A percentile compares a stretch with the other conserved stretches of the same genome.
Conservation (phyloP, 2,888 invertebrate genomes). For the Drosophila monieri region DNA sequence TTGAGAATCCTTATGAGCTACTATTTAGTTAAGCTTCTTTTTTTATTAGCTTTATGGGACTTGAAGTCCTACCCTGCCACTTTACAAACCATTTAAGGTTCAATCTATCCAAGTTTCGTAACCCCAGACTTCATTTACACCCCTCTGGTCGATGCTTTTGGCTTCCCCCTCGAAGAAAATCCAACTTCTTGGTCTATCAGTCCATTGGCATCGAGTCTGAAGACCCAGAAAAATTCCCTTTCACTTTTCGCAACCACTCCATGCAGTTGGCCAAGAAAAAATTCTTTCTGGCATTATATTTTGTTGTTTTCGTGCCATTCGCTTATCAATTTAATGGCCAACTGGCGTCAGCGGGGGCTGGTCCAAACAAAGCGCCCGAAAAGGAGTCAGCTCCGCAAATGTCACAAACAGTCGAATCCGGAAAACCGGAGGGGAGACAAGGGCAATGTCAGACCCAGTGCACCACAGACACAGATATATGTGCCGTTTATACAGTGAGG, state of each 20-base stretch:
- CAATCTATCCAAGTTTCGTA: background rate
- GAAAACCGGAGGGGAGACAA: slow-evolving; percentile 11
- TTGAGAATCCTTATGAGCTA: background rate
- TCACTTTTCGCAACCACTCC: slow-evolving; percentile 36
- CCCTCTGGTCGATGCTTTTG: background rate
- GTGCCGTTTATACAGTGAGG: slow-evolving; percentile 12
- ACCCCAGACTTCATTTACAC: slow-evolving; percentile 1
- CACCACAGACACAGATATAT: slow-evolving; percentile 38
- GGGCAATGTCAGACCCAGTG: slow-evolving; percentile 47
- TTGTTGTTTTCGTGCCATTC: slow-evolving; percentile 27
- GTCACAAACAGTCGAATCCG: slow-evolving; percentile 58
- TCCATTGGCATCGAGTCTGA: slow-evolving; percentile 54
- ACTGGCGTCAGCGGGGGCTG: slow-evolving; percentile 71
- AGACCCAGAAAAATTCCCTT: background rate
- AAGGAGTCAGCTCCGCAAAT: slow-evolving; percentile 47
- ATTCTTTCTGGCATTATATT: slow-evolving; percentile 16
- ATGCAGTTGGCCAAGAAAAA: slow-evolving; percentile 54
- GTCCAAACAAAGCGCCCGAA: slow-evolving; percentile 12
- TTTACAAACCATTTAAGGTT: background rate
- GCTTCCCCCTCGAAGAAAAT: background rate
- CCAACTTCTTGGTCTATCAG: slow-evolving; percentile 46
- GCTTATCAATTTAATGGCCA: slow-evolving; percentile 82
- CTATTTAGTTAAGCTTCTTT: background rate
- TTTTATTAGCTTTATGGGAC: background rate
- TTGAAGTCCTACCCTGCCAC: background rate